Conservation (phyloP, 2,888 invertebrate species). For the Agriopis marginaria region DNA sequence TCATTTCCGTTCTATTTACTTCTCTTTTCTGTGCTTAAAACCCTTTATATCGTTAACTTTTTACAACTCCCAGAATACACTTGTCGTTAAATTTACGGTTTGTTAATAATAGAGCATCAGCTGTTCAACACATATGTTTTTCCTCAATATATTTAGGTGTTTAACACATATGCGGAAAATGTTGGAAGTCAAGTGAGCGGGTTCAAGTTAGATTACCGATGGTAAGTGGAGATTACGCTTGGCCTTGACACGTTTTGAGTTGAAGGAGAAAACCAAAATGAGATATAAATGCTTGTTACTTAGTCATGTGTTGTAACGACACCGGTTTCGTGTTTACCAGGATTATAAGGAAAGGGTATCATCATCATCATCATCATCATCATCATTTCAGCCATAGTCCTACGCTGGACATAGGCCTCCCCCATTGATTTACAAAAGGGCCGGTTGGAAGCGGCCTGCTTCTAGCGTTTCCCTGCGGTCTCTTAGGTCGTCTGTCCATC, state of each 20-base stretch:
- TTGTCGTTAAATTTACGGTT: slow-evolving; percentile 24
- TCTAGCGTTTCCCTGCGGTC: too few relatives aligned
- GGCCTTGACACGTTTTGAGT: slow-evolving; percentile 23
- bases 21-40: slow-evolving; percentile 17
- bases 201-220: slow-evolving; percentile 15
- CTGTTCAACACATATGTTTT: slow-evolving; percentile 40
- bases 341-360: too few relatives aligned
- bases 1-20: too few relatives aligned
- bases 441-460: too few relatives aligned
- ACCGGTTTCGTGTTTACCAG: background rate
- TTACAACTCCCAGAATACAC: slow-evolving; percentile 17
- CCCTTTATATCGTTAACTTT: slow-evolving; percentile 37
- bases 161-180: slow-evolving; percentile 10
- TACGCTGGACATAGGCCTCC: too few relatives aligned
- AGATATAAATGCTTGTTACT: slow-evolving; percentile 1
- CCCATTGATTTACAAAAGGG: too few relatives aligned
- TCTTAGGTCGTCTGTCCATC: too few relatives aligned
- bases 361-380: too few relatives aligned
- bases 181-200: background rate
- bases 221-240: slow-evolving; percentile 16
- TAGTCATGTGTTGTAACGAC: slow-evolving; percentile 4
- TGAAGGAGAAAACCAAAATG: slow-evolving; percentile 16
- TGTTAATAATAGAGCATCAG: slow-evolving; percentile 37
- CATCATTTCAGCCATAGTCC: too few relatives aligned
- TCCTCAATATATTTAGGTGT: background rate